phyloP scores from a whole-genome alignment of 2,797 vertebrate species.

The Phrynocephalus guinanensis region DNA sequence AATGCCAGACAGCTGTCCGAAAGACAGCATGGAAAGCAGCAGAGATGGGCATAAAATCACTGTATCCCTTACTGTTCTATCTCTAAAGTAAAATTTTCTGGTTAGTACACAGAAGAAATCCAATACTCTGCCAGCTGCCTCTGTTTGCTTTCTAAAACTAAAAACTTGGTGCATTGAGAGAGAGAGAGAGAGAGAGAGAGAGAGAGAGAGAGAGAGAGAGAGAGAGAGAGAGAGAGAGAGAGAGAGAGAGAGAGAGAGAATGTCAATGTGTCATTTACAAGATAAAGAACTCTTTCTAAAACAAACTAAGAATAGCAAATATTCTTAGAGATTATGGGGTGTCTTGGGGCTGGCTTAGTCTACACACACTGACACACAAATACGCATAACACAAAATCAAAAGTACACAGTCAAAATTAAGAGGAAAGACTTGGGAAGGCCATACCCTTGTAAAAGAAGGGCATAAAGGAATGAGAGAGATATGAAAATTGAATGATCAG shows the following conservation, averaged over 20 bases:
- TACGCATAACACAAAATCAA: neutral
- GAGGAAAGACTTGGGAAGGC: neutral
- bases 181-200: conserved; percentile 24
- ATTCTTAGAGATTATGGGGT: conserved; percentile 32
- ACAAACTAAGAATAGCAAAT: conserved; percentile 32
- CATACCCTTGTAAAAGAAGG: neutral
- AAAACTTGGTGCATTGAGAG: conserved; percentile 37
- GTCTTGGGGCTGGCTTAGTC: neutral
- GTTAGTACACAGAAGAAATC: neutral
- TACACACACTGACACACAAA: neutral
- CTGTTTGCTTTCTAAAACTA: conserved; percentile 8
- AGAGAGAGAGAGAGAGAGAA: conserved; percentile 33
- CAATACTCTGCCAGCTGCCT: conserved; percentile 19
- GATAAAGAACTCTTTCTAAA: conserved; percentile 38
- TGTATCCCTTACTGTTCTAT: neutral
- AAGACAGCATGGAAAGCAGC: neutral
- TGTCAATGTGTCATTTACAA: conserved; percentile 39
- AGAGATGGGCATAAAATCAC: neutral
- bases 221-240: conserved; percentile 33
- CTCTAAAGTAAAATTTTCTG: conserved; percentile 22
- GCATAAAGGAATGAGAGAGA: neutral
- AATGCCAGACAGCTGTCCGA: neutral
- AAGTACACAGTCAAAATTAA: neutral
- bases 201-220: neutral
- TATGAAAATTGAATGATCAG: neutral